phyloP scores from a whole-genome alignment of 2,888 invertebrate genomes.

The Phyllotreta cruciferae region DNA sequence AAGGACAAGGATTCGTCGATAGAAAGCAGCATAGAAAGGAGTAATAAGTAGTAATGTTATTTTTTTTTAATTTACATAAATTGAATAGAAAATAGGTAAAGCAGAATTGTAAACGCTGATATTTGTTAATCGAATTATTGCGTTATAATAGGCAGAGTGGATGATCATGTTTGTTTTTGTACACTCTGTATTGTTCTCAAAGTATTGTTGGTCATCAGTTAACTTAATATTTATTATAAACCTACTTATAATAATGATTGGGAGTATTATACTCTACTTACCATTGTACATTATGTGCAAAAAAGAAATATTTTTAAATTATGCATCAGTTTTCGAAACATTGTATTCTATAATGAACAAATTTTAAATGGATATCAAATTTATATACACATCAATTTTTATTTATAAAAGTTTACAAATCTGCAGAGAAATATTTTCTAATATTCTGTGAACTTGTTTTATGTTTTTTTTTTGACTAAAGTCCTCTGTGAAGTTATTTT shows the following conservation, averaged over 20 bases:
- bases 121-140: background rate
- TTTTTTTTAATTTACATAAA: background rate
- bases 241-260: too few relatives aligned
- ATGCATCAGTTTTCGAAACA: background rate
- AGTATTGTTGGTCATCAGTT: too few relatives aligned
- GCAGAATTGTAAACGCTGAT: background rate
- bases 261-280: too few relatives aligned
- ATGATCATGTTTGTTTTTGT: too few relatives aligned
- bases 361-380: background rate
- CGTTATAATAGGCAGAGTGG: too few relatives aligned
- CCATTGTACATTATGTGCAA: too few relatives aligned
- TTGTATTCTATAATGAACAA: constrained; percentile 1
- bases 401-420: constrained; percentile 2
- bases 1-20: constrained; percentile 48
- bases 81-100: background rate
- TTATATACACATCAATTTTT: too few relatives aligned
- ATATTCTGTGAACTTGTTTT: background rate
- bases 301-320: too few relatives aligned
- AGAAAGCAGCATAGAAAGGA: constrained; percentile 53
- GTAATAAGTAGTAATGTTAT: constrained; percentile 23
- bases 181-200: too few relatives aligned
- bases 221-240: too few relatives aligned
- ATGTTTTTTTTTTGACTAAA: background rate
- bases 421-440: background rate
- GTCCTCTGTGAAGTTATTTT: constrained; percentile 5